These are phyloP conservation scores for Gallinago solitaria DNA, from an alignment of 2,797 vertebrate genomes.

Conservation along the genomic window DNA sequence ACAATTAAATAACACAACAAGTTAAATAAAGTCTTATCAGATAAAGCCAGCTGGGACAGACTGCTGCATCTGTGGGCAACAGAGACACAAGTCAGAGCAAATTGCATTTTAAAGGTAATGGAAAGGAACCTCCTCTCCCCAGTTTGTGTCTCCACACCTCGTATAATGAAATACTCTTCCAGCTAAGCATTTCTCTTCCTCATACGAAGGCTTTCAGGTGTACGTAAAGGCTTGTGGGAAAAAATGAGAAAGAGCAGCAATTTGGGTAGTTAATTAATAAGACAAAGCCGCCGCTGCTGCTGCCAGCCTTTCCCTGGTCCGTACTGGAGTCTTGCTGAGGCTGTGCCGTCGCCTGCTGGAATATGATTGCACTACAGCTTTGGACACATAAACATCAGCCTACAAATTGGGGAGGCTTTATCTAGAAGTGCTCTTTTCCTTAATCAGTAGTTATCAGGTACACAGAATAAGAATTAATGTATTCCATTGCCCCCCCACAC, in stretches of 20 bases:
- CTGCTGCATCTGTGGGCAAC: neutral
- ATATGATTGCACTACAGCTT: neutral
- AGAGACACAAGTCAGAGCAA: neutral
- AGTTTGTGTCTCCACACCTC: neutral
- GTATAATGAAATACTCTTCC: neutral
- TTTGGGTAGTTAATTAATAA: fast-evolving
- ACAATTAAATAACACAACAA: neutral
- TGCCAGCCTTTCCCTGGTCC: neutral
- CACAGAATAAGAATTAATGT: neutral
- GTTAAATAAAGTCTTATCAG: neutral
- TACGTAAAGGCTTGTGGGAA: neutral
- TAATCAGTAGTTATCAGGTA: neutral
- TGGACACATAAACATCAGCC: neutral
- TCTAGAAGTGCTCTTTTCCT: neutral
- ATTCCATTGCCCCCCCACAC: fast-evolving
- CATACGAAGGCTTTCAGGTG: neutral
- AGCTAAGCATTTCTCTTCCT: neutral
- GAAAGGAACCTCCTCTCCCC: neutral
- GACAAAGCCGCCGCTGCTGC: neutral
- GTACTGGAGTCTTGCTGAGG: neutral
- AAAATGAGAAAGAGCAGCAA: neutral
- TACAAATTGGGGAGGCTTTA: neutral
- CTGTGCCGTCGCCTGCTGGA: conserved; percentile 57
- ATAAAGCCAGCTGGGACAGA: neutral
- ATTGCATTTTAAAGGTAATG: neutral